phyloP scores from a whole-genome alignment of 1,140 invertebrate genomes.

The Drosophila nigrodunni region DNA sequence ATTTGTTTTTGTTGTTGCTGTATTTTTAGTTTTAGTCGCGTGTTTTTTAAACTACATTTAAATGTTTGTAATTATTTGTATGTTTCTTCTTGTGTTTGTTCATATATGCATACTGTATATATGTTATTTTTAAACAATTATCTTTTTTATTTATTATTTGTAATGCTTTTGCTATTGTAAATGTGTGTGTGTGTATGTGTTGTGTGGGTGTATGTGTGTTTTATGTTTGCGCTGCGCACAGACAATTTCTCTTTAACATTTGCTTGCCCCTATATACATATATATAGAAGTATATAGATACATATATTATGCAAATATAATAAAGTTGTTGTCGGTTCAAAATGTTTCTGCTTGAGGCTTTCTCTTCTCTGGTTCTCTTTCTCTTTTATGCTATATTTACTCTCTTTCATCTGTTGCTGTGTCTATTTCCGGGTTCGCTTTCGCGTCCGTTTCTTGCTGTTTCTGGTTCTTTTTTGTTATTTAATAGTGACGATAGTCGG shows the following conservation, averaged over 20 bases:
- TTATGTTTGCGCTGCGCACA: constrained; percentile 65
- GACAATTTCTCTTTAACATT: constrained; percentile 80
- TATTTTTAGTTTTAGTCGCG: constrained; percentile 10
- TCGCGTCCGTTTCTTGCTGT: constrained; percentile 17
- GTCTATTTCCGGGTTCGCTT: not conserved
- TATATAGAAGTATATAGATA: constrained; percentile 55
- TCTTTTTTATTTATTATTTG: constrained; percentile 54
- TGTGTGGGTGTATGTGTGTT: constrained; percentile 6
- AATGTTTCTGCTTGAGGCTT: constrained; percentile 29
- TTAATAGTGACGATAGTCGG: constrained; percentile 37
- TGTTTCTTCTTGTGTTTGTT: not conserved
- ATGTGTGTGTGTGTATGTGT: constrained; percentile 41
- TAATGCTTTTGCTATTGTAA: constrained; percentile 59
- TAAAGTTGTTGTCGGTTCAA: constrained; percentile 61
- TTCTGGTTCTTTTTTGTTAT: constrained; percentile 32
- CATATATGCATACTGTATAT: constrained; percentile 53
- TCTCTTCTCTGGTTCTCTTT: not conserved
- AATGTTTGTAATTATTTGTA: constrained; percentile 25
- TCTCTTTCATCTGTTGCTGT: constrained; percentile 27
- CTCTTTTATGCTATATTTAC: constrained; percentile 1
- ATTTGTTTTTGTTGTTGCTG: constrained; percentile 26
- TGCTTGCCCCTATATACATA: constrained; percentile 69
- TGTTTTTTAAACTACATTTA: constrained; percentile 37
- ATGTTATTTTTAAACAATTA: constrained; percentile 57
- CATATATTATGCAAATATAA: constrained; percentile 60